These are phyloP conservation scores for Pachydiplax longipennis DNA, from an alignment of 2,888 invertebrate genomes.

Conservation along the genomic window DNA sequence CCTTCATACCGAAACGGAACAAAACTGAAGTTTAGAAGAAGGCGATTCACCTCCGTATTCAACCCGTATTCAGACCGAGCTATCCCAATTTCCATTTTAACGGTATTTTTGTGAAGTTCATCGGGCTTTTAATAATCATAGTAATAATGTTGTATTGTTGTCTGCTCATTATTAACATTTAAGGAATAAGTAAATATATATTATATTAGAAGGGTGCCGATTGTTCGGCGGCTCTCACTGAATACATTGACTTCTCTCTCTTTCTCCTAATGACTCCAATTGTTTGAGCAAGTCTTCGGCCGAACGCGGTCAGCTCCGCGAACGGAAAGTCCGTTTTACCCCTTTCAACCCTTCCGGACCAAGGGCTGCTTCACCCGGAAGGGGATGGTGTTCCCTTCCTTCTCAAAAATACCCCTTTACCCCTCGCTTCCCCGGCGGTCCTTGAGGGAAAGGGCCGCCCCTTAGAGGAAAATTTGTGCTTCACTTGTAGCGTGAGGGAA, in stretches of 20 bases:
- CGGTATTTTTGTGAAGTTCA: slow-evolving; percentile 35
- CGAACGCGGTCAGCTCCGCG: neutral
- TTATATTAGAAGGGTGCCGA: slow-evolving; percentile 18
- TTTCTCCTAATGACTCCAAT: slow-evolving; percentile 37
- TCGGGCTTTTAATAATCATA: slow-evolving; percentile 43
- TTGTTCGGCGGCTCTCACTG: neutral
- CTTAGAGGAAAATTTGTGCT: slow-evolving; percentile 12
- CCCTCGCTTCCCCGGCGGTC: neutral
- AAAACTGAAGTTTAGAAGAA: neutral
- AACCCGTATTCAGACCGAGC: neutral
- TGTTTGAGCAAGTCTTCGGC: neutral
- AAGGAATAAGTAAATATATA: slow-evolving; percentile 34
- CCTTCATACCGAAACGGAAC: neutral
- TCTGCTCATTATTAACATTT: slow-evolving; percentile 44
- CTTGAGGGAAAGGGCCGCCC: neutral
- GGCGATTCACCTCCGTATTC: neutral
- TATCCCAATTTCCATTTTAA: neutral
- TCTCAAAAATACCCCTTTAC: neutral
- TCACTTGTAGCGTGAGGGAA: slow-evolving; percentile 17
- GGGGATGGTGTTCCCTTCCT: neutral
- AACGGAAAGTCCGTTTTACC: neutral
- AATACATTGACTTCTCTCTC: slow-evolving; percentile 39
- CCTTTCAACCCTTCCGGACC: neutral
- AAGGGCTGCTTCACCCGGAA: neutral
- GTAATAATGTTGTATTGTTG: slow-evolving; percentile 45